Percentiles rank a stretch among this genome's conserved stretches.
phyloP scores from a whole-genome alignment of 2,113 vertebrate genomes.

The Prunella fulvescens region DNA sequence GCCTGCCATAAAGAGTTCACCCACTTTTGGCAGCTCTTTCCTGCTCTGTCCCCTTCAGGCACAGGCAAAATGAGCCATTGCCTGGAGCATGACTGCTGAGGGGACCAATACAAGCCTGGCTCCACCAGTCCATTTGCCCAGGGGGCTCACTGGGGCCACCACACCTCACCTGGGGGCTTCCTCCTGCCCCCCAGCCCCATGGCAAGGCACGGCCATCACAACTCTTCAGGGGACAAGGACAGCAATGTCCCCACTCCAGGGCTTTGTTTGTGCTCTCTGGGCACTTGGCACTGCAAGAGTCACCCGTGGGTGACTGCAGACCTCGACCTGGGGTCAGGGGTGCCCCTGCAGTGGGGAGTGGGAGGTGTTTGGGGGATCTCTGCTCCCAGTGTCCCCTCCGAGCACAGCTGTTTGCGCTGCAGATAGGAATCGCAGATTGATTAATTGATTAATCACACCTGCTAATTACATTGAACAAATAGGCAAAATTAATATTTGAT shows the following conservation, averaged over 20 bases:
- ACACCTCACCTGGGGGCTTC: not conserved
- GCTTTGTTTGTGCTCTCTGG: accelerated
- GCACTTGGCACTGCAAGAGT: not conserved
- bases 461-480: conserved; percentile 43
- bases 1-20: not conserved
- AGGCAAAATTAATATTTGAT: conserved; percentile 56
- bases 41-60: not conserved
- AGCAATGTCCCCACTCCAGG: not conserved
- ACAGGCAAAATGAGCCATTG: not conserved
- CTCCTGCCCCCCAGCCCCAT: not conserved
- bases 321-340: accelerated
- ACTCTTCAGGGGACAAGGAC: not conserved
- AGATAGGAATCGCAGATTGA: conserved; percentile 41
- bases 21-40: not conserved
- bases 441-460: conserved; percentile 63
- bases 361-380: not conserved
- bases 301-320: not conserved
- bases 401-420: not conserved
- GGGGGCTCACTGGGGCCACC: not conserved
- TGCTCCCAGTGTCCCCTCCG: not conserved
- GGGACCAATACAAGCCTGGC: not conserved
- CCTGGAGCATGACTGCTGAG: not conserved
- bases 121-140: not conserved
- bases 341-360: accelerated
- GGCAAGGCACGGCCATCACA: not conserved